Percentiles rank a stretch among this genome's conserved stretches.
Conservation (phyloP, 1,140 invertebrate species). For the Varroa destructor region DNA sequence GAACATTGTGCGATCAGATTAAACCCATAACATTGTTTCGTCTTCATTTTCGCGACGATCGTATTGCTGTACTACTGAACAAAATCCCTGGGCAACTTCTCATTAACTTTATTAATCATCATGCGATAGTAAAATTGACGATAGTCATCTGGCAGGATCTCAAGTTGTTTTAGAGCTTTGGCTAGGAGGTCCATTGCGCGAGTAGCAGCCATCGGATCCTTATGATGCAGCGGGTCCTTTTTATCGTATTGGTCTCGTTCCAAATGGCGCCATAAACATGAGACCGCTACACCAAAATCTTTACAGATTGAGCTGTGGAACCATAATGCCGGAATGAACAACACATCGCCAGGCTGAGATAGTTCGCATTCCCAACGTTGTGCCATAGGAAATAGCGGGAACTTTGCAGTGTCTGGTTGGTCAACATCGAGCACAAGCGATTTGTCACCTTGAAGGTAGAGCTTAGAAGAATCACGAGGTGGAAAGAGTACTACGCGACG, state of each 20-base stretch:
- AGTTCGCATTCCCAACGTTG: conserved; percentile 25
- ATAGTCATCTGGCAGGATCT: conserved; percentile 19
- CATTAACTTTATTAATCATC: conserved; percentile 14
- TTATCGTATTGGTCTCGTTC: conserved; percentile 24
- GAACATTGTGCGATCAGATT: neutral
- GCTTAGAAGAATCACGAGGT: neutral
- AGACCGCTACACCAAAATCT: conserved; percentile 24
- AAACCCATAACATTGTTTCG: too few species aligned
- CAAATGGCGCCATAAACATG: conserved; percentile 7
- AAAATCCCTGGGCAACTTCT: neutral
- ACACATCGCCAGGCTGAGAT: conserved; percentile 3
- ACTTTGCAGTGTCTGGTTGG: conserved; percentile 1
- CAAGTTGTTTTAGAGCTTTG: conserved; percentile 23
- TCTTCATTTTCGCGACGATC: neutral
- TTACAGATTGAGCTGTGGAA: conserved; percentile 23
- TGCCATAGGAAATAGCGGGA: neutral
- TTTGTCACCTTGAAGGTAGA: conserved; percentile 17
- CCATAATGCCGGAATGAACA: conserved; percentile 19
- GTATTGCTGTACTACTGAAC: neutral
- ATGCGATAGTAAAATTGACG: conserved; percentile 23
- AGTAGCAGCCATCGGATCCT: conserved; percentile 14
- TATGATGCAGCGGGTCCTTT: conserved; percentile 11
- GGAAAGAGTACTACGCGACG: conserved; percentile 11
- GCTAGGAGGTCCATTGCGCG: conserved; percentile 6
- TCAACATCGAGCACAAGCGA: conserved; percentile 16